Conservation (phyloP, 2,888 invertebrate genomes). For the Stegana nigrithorax region DNA sequence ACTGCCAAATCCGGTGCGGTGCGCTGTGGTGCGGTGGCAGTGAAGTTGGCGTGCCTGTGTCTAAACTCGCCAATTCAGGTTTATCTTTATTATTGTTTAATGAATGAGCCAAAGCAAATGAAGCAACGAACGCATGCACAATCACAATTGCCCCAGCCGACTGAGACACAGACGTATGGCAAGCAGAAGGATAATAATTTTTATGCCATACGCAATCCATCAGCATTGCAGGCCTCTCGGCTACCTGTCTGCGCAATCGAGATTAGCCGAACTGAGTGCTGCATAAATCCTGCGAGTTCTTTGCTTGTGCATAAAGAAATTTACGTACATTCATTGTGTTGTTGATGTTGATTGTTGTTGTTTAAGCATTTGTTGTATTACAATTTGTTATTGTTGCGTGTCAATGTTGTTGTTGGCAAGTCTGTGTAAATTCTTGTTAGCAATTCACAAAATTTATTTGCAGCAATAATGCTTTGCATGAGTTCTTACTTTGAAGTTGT, state of each 20-base stretch:
- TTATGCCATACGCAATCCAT: too few relatives aligned
- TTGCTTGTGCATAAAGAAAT: too few relatives aligned
- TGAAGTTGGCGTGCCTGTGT: too few relatives aligned
- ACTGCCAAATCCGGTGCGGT: too few relatives aligned
- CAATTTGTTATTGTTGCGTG: background rate
- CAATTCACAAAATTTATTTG: conserved; percentile 14
- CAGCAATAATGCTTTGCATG: conserved; percentile 4
- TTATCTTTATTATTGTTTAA: conserved; percentile 19
- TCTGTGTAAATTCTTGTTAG: background rate
- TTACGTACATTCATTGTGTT: too few relatives aligned
- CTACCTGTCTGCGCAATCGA: too few relatives aligned
- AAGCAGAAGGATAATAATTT: background rate
- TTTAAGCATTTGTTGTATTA: background rate
- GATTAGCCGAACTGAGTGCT: too few relatives aligned
- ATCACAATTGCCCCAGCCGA: too few relatives aligned
- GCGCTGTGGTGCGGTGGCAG: too few relatives aligned
- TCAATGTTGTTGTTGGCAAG: background rate
- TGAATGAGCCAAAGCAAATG: conserved; percentile 10
- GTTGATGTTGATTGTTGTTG: background rate
- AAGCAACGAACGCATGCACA: background rate
- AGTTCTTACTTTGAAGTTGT: too few relatives aligned
- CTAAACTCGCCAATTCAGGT: conserved; percentile 3
- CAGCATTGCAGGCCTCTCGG: too few relatives aligned
- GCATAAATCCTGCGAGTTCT: too few relatives aligned
- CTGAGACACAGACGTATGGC: background rate